phyloP scores from a whole-genome alignment of 2,888 invertebrate species.

The Agriopis leucophaearia region DNA sequence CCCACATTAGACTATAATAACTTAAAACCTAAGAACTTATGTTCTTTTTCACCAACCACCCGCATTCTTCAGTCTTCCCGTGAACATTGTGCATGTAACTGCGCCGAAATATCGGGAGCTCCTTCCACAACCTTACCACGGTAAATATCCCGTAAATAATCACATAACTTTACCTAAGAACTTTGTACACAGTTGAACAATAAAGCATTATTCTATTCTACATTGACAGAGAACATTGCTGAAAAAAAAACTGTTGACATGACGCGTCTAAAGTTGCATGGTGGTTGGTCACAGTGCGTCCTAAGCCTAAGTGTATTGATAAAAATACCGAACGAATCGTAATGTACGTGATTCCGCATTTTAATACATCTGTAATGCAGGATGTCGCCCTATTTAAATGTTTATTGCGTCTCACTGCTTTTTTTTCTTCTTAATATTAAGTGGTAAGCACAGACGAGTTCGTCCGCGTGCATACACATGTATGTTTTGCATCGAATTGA shows the following conservation, averaged over 20 bases:
- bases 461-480: conserved; percentile 60
- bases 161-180: too few species aligned
- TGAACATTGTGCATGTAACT: too few species aligned
- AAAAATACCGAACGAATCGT: conserved; percentile 69
- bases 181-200: too few species aligned
- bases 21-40: too few species aligned
- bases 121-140: too few species aligned
- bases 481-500: neutral
- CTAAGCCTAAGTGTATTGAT: conserved; percentile 65
- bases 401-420: conserved; percentile 63
- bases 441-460: conserved; percentile 53
- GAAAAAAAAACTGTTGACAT: neutral
- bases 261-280: neutral
- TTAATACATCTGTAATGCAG: conserved; percentile 77
- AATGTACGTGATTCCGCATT: conserved; percentile 85
- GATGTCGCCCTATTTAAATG: conserved; percentile 75
- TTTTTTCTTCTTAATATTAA: conserved; percentile 64
- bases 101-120: too few species aligned
- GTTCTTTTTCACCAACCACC: too few species aligned
- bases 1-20: too few species aligned
- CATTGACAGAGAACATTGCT: too few species aligned
- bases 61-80: too few species aligned
- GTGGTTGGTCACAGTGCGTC: neutral
- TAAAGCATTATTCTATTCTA: too few species aligned
- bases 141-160: too few species aligned